phyloP scores from a whole-genome alignment of 2,888 invertebrate species.

The Stenoptilia bipunctidactyla region DNA sequence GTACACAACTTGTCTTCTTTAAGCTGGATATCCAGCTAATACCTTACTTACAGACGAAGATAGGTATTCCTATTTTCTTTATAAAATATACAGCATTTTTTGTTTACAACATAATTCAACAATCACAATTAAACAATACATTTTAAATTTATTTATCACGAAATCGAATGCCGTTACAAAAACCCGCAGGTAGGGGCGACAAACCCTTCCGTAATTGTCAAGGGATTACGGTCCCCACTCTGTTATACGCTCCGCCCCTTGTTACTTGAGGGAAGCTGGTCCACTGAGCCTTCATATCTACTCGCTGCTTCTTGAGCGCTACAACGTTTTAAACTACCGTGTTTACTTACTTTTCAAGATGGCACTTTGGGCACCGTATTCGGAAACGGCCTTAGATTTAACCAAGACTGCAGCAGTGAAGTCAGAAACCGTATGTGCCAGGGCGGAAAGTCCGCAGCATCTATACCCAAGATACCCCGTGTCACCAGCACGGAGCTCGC shows the following conservation, averaged over 20 bases:
- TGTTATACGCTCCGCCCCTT: background rate
- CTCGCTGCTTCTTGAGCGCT: background rate
- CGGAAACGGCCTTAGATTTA: slow-evolving; percentile 42
- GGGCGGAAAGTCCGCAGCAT: slow-evolving; percentile 13
- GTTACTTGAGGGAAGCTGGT: background rate
- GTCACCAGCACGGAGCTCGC: background rate
- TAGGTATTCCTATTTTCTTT: too few species aligned
- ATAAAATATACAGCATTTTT: too few species aligned
- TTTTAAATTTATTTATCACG: too few species aligned
- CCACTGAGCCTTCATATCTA: background rate
- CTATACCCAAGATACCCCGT: slow-evolving; percentile 11
- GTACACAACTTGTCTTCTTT: too few species aligned
- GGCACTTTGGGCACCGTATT: slow-evolving; percentile 54
- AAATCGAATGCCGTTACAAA: background rate
- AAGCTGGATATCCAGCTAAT: too few species aligned
- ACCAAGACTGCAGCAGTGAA: slow-evolving; percentile 27
- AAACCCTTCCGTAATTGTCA: background rate
- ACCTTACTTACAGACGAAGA: too few species aligned
- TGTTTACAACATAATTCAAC: too few species aligned
- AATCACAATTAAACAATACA: too few species aligned
- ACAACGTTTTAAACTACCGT: background rate
- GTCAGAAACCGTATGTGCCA: slow-evolving; percentile 23
- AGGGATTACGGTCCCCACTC: background rate
- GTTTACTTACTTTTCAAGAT: slow-evolving; percentile 19
- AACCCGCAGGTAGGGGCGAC: background rate